Evolutionary conservation across 2,797 vertebrate genomes (phyloP).

Genomic region (Melanotaenia parkinsoni): DNA sequence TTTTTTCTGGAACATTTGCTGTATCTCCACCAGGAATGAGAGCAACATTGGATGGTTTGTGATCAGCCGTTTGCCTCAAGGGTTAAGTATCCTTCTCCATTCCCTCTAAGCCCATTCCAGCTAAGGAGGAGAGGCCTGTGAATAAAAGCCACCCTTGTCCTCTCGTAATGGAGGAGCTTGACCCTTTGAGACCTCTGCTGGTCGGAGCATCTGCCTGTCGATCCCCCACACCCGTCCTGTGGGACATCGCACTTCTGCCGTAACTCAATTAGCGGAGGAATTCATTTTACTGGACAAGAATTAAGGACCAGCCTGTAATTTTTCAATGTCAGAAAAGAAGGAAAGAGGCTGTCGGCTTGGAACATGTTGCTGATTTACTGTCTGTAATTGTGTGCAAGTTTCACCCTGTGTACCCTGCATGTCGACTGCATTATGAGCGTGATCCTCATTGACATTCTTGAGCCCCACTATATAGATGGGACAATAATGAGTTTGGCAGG

Average conservation of each 20-base stretch:
- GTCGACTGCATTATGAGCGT: constrained; percentile 54
- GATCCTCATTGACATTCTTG: constrained; percentile 69
- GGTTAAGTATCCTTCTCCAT: constrained; percentile 70
- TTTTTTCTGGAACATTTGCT: constrained; percentile 20
- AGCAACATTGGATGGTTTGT: constrained; percentile 66
- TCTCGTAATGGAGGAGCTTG: constrained; percentile 81
- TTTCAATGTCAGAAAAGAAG: constrained; percentile 30
- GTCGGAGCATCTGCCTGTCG: constrained; percentile 80
- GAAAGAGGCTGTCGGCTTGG: not conserved
- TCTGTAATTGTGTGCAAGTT: constrained; percentile 44
- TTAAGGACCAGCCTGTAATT: constrained; percentile 28
- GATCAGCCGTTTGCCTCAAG: constrained; percentile 49
- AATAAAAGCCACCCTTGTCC: constrained; percentile 80
- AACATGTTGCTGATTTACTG: constrained; percentile 39
- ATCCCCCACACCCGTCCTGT: constrained; percentile 46
- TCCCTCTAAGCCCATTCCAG: constrained; percentile 55
- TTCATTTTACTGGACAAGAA: constrained; percentile 60
- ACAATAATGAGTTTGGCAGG: constrained; percentile 73
- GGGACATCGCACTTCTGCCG: constrained; percentile 71
- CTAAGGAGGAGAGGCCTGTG: constrained; percentile 68
- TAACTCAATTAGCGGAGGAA: constrained; percentile 68
- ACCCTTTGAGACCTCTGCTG: constrained; percentile 79
- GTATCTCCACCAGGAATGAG: constrained; percentile 32
- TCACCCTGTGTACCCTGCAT: constrained; percentile 27
- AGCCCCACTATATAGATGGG: constrained; percentile 61